Conservation (phyloP, 1,140 invertebrate genomes). For the Frieseomelitta varia region DNA sequence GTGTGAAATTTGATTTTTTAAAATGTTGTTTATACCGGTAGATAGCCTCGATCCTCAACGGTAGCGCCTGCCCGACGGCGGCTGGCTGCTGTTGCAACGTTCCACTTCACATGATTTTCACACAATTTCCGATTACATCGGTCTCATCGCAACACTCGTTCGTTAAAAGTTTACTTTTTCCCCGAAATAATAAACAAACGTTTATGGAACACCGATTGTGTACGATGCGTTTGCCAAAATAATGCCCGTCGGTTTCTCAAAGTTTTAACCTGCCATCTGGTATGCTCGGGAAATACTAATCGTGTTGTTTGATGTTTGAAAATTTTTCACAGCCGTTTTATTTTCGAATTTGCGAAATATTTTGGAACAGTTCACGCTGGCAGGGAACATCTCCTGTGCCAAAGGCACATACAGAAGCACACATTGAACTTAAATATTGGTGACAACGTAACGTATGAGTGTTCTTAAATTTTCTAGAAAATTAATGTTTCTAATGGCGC, state of each 20-base stretch:
- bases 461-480: neutral
- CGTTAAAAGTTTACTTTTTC: neutral
- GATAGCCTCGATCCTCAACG: slow-evolving; percentile 2
- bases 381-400: neutral
- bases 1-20: neutral
- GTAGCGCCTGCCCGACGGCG: slow-evolving; percentile 21
- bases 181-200: slow-evolving; percentile 44
- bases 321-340: slow-evolving; percentile 1
- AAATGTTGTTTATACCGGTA: slow-evolving; percentile 11
- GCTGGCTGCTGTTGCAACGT: neutral
- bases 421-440: neutral
- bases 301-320: slow-evolving; percentile 45
- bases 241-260: slow-evolving; percentile 57
- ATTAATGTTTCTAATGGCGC: neutral
- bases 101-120: neutral
- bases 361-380: neutral
- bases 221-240: slow-evolving; percentile 48
- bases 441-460: neutral
- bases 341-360: neutral
- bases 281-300: slow-evolving; percentile 40
- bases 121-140: neutral
- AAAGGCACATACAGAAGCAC: neutral
- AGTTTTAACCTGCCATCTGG: slow-evolving; percentile 63
- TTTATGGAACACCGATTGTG: slow-evolving; percentile 42
- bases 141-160: neutral